phyloP scores from a whole-genome alignment of 2,113 vertebrate genomes.

The Rhabdornis inornatus region DNA sequence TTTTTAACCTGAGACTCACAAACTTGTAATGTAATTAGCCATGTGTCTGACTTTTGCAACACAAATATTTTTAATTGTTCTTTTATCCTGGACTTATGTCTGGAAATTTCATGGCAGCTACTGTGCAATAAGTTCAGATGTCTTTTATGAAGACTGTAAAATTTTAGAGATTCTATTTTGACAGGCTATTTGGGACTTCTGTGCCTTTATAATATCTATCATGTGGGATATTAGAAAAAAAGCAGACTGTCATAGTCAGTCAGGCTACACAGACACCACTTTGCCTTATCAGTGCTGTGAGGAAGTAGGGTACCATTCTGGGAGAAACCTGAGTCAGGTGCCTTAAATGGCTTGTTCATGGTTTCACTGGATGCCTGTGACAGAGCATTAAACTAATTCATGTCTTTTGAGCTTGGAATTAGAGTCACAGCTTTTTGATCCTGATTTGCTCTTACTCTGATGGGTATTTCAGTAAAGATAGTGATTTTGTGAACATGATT shows the following conservation, averaged over 20 bases:
- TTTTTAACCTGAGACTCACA: neutral
- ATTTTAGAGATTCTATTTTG: neutral
- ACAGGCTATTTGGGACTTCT: neutral
- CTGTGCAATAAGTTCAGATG: neutral
- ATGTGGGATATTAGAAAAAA: neutral
- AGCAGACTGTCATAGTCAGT: neutral
- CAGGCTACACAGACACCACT: neutral
- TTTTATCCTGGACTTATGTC: neutral
- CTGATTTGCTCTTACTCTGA: neutral
- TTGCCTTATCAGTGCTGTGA: neutral
- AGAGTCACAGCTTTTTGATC: neutral
- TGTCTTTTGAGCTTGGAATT: neutral
- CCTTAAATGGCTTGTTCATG: neutral
- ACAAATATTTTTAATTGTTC: neutral
- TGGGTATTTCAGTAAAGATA: neutral
- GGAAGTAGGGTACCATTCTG: neutral
- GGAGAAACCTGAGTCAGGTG: neutral
- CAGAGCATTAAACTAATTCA: neutral
- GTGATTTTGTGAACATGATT: neutral
- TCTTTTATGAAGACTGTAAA: neutral
- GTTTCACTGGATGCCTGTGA: neutral
- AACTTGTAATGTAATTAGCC: neutral
- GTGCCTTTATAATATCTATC: neutral
- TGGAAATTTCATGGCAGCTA: neutral
- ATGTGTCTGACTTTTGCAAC: neutral